These are phyloP conservation scores for Cryptocephalus moraei DNA, from an alignment of 2,888 invertebrate genomes.

Conservation along the genomic window DNA sequence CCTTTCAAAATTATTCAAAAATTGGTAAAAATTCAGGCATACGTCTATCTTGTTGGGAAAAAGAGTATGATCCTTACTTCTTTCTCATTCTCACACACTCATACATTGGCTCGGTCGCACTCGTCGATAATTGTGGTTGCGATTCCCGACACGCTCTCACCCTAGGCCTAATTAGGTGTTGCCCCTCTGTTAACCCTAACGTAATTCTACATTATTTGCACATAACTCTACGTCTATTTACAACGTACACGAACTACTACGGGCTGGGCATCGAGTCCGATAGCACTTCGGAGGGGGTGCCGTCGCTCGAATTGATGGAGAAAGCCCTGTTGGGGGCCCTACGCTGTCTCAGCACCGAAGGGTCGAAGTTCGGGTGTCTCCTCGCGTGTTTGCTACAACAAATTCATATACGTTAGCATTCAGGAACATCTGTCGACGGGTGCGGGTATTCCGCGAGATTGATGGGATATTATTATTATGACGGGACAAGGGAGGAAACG, in stretches of 20 bases:
- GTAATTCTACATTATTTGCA: not conserved
- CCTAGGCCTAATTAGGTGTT: not conserved
- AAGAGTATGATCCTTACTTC: too few species aligned
- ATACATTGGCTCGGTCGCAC: too few species aligned
- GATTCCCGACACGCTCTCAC: not conserved
- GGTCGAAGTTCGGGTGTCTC: conserved; percentile 52
- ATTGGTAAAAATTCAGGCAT: too few species aligned
- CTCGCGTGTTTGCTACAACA: conserved; percentile 50
- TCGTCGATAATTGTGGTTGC: too few species aligned
- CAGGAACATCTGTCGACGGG: too few species aligned
- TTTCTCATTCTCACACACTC: too few species aligned
- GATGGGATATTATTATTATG: too few species aligned
- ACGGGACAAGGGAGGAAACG: too few species aligned
- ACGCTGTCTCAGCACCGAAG: conserved; percentile 44
- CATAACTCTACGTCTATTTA: conserved; percentile 3
- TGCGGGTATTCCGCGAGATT: too few species aligned
- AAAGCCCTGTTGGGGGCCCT: conserved; percentile 41
- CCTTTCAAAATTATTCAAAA: too few species aligned
- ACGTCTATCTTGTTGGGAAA: too few species aligned
- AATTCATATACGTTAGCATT: conserved; percentile 4
- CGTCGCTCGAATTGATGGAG: conserved; percentile 42
- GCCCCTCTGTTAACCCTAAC: not conserved
- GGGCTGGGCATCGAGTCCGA: conserved; percentile 43
- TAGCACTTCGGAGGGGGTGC: conserved; percentile 41
- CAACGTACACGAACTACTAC: conserved; percentile 16